Conservation (phyloP, 2,797 vertebrate species). For the Mastacembelus armatus region DNA sequence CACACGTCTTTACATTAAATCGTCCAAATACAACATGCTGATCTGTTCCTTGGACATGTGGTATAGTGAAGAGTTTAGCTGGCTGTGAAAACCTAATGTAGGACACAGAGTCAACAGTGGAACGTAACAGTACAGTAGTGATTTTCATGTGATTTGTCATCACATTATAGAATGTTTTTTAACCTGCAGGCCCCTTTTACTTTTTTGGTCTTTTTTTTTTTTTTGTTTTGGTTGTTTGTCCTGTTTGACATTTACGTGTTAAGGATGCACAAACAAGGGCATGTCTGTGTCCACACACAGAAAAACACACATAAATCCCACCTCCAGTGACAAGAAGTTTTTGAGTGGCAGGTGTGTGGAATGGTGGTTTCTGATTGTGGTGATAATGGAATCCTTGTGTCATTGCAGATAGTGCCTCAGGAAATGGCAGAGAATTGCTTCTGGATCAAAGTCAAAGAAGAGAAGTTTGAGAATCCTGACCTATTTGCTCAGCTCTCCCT, state of each 20-base stretch:
- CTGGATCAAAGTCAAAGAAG: conserved; percentile 98
- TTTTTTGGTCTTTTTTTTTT: neutral
- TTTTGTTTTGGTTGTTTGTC: conserved; percentile 10
- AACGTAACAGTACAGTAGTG: too few relatives aligned
- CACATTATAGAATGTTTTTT: neutral
- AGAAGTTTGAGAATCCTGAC: conserved; percentile 93
- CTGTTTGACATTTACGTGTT: conserved; percentile 31
- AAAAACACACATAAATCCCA: conserved; percentile 50
- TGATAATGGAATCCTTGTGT: conserved; percentile 83
- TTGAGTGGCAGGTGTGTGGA: conserved; percentile 78
- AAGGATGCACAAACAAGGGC: conserved; percentile 45
- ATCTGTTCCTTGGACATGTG: too few relatives aligned
- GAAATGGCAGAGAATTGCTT: conserved; percentile 97
- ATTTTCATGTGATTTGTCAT: conserved; percentile 33
- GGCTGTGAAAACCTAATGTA: too few relatives aligned
- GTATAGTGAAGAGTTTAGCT: too few relatives aligned
- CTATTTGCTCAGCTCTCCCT: conserved; percentile 92
- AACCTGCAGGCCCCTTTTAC: neutral
- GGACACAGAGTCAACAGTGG: too few relatives aligned
- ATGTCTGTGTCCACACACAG: conserved; percentile 41
- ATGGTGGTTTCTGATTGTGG: conserved; percentile 74
- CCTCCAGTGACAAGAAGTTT: conserved; percentile 71
- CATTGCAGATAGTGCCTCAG: conserved; percentile 93
- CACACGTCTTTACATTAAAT: too few relatives aligned
- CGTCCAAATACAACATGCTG: too few relatives aligned